Evolutionary conservation across 2,113 vertebrate species (phyloP).

Genomic region (Rynchops niger): DNA sequence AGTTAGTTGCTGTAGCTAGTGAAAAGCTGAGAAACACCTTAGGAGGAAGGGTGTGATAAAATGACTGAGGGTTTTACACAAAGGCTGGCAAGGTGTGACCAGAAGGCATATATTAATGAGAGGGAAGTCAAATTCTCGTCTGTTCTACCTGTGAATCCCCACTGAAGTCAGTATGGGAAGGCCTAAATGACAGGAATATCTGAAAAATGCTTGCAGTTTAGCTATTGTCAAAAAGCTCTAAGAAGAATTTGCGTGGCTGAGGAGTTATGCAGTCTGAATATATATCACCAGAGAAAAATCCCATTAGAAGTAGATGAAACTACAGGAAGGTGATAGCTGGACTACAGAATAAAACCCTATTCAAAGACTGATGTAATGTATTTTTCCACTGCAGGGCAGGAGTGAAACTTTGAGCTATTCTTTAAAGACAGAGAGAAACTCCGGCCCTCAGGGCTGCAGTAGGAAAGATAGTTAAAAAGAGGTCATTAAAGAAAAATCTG

Average conservation of each 20-base stretch:
- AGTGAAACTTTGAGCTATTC: neutral
- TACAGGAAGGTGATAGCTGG: neutral
- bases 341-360: neutral
- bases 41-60: constrained; percentile 1
- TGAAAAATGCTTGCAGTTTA: neutral
- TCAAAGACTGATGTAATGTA: neutral
- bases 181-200: neutral
- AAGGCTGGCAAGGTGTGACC: constrained; percentile 12
- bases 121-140: neutral
- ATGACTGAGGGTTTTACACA: neutral
- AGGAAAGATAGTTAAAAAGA: neutral
- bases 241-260: neutral
- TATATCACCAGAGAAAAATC: neutral
- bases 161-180: neutral
- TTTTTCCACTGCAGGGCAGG: constrained; percentile 12
- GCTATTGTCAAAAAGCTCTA: neutral
- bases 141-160: neutral
- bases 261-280: neutral
- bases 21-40: constrained; percentile 8
- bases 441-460: neutral
- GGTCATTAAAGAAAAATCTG: constrained; percentile 25
- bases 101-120: constrained; percentile 14
- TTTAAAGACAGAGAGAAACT: constrained; percentile 24
- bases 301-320: constrained; percentile 4
- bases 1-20: neutral